Conservation (phyloP, 2,888 invertebrate genomes). For the Dolomedes plantarius region DNA sequence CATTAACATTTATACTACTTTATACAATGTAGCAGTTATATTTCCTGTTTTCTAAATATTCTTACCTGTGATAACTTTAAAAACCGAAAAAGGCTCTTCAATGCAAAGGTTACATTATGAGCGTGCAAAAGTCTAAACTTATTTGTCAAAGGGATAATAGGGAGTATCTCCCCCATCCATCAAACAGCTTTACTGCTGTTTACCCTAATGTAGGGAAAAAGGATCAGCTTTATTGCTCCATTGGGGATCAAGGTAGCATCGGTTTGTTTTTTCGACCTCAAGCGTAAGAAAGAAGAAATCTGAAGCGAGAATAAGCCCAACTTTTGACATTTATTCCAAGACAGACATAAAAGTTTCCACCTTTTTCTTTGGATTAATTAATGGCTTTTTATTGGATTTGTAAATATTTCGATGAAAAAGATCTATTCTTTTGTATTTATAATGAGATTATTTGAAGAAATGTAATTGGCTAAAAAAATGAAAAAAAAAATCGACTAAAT, state of each 20-base stretch:
- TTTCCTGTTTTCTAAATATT: not conserved
- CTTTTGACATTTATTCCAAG: not conserved
- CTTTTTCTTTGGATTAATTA: not conserved
- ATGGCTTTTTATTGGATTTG: no score
- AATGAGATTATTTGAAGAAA: no score
- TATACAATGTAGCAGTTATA: not conserved
- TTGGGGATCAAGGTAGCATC: slow-evolving; percentile 5
- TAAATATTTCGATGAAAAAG: no score
- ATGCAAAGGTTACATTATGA: not conserved
- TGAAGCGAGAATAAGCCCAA: not conserved
- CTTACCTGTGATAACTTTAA: not conserved
- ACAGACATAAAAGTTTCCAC: not conserved
- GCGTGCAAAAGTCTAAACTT: slow-evolving; percentile 7
- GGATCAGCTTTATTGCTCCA: slow-evolving; percentile 13
- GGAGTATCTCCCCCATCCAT: slow-evolving; percentile 8
- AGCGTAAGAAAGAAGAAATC: not conserved
- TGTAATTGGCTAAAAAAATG: no score
- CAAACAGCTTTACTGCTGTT: slow-evolving; percentile 14
- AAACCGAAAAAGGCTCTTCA: not conserved
- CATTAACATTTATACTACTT: no score
- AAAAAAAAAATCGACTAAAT: no score
- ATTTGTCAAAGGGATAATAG: slow-evolving; percentile 18
- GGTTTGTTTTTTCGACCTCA: not conserved
- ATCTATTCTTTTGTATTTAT: no score
- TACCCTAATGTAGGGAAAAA: slow-evolving; percentile 4